Conservation (phyloP, 2,888 invertebrate species). For the Alloscopus bannaensis region DNA sequence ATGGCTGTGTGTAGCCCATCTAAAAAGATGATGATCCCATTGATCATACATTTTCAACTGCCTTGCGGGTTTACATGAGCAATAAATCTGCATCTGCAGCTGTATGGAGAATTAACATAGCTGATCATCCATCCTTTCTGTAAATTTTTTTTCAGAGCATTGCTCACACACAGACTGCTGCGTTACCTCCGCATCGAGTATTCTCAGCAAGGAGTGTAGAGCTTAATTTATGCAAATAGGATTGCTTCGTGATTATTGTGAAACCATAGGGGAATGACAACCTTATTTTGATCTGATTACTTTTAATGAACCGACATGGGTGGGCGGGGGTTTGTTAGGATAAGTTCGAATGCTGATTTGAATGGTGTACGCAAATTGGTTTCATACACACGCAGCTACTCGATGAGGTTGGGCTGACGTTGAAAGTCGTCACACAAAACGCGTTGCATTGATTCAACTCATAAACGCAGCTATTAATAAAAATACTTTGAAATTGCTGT, state of each 20-base stretch:
- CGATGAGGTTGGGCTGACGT: too few species aligned
- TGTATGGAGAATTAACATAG: conserved; percentile 4
- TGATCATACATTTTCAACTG: conserved; percentile 27
- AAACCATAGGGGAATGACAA: conserved; percentile 46
- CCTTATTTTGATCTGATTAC: conserved; percentile 58
- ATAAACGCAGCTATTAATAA: too few species aligned
- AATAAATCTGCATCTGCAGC: conserved; percentile 48
- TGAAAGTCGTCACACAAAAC: too few species aligned
- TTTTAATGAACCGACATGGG: conserved; percentile 54
- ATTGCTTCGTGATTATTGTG: conserved; percentile 41
- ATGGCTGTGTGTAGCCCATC: neutral
- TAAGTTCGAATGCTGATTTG: conserved; percentile 5
- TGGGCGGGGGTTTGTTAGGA: conserved; percentile 37
- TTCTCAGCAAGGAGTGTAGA: too few species aligned
- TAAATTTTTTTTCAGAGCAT: neutral
- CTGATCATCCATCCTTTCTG: neutral
- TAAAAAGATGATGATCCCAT: conserved; percentile 20
- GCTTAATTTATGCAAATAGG: conserved; percentile 56
- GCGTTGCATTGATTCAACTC: too few species aligned
- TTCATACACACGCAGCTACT: too few species aligned
- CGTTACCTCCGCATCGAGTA: too few species aligned
- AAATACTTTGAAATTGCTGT: too few species aligned
- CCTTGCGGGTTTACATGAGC: conserved; percentile 30
- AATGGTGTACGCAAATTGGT: conserved; percentile 18
- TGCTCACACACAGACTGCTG: neutral